Evolutionary conservation across 2,113 vertebrate species (phyloP).

Genomic region (Chionodraco myersi): DNA sequence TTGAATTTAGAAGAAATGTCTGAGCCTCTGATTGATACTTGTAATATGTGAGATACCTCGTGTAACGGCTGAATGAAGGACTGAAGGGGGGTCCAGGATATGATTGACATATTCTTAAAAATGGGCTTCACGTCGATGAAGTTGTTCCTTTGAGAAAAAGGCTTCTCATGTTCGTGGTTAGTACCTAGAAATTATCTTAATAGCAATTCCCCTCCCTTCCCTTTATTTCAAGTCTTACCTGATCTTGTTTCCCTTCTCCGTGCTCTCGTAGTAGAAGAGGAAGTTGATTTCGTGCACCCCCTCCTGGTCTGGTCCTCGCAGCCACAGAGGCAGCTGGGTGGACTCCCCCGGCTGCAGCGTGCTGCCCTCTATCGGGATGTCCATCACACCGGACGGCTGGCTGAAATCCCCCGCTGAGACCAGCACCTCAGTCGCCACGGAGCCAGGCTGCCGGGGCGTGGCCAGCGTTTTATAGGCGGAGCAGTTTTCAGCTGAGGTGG

Average conservation of each 20-base stretch:
- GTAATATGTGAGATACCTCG: too few species aligned
- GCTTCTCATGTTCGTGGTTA: too few species aligned
- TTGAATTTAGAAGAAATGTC: too few species aligned
- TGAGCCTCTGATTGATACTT: too few species aligned
- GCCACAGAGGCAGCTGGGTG: conserved; percentile 94
- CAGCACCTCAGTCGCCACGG: conserved; percentile 77
- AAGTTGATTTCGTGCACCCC: conserved; percentile 99
- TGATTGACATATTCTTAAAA: too few species aligned
- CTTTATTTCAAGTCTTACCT: conserved; percentile 78
- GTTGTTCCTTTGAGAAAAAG: too few species aligned
- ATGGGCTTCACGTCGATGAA: too few species aligned
- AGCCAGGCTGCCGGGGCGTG: conserved; percentile 70
- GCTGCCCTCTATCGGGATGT: conserved; percentile 88
- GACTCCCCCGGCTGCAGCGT: conserved; percentile 91
- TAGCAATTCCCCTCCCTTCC: background rate
- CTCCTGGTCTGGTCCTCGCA: conserved; percentile 95
- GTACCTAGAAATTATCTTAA: too few species aligned
- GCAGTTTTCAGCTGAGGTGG: conserved; percentile 90
- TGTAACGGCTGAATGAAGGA: too few species aligned
- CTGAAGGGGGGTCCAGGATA: too few species aligned
- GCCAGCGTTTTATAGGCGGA: conserved; percentile 95
- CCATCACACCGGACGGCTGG: conserved; percentile 83
- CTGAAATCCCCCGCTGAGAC: conserved; percentile 89
- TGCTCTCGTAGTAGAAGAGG: conserved; percentile 96
- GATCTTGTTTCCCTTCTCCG: conserved; percentile 89